A percentile compares a stretch with the other conserved stretches of the same genome.
phyloP scores from a whole-genome alignment of 2,797 vertebrate species.

The Squalus acanthias region DNA sequence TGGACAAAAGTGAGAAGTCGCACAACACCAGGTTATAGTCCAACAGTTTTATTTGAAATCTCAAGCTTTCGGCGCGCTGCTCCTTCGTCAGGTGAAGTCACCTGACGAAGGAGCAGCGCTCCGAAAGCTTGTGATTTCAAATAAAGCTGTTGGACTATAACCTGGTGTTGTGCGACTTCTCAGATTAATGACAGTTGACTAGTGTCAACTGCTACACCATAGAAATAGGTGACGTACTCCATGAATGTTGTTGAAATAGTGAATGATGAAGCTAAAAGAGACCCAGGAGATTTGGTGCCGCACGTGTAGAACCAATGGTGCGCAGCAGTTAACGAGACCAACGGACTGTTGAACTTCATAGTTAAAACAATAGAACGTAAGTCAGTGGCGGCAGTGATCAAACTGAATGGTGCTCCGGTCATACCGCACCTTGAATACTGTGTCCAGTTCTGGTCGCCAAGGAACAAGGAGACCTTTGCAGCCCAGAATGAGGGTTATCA shows the following conservation, averaged over 20 bases:
- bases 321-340: neutral
- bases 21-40: too few relatives aligned
- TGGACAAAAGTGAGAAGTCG: too few relatives aligned
- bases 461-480: neutral
- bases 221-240: neutral
- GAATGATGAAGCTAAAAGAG: neutral
- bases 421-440: neutral
- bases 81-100: too few relatives aligned
- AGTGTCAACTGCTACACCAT: neutral
- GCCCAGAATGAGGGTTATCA: too few relatives aligned
- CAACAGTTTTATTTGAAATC: too few relatives aligned
- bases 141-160: too few relatives aligned
- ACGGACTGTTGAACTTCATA: neutral
- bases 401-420: neutral
- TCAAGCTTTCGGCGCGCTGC: too few relatives aligned
- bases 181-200: too few relatives aligned
- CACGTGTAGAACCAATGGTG: neutral
- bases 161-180: too few relatives aligned
- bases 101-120: too few relatives aligned
- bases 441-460: neutral
- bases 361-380: neutral
- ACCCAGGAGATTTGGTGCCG: too few relatives aligned
- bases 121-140: too few relatives aligned
- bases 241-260: neutral
- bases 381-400: neutral